These are phyloP conservation scores for Cyprinodon diabolis DNA, from an alignment of 2,797 vertebrate genomes.

Conservation along the genomic window DNA sequence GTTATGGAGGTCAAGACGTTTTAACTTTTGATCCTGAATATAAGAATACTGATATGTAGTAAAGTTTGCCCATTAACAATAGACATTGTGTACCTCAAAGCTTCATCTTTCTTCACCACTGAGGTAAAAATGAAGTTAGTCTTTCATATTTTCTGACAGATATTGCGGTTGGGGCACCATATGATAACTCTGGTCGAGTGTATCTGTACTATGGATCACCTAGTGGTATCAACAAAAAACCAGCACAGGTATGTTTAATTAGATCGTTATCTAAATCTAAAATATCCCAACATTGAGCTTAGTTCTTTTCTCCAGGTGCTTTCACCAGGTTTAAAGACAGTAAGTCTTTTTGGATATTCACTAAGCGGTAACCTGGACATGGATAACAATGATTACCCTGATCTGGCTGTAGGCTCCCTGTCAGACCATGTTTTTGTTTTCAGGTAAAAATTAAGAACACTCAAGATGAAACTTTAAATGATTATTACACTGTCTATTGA, in stretches of 20 bases:
- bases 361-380: conserved; percentile 92
- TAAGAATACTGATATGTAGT: neutral
- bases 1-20: conserved; percentile 82
- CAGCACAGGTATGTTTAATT: conserved; percentile 83
- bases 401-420: conserved; percentile 91
- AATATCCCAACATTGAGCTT: neutral
- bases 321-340: conserved; percentile 67
- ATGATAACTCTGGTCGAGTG: conserved; percentile 85
- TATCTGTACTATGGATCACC: conserved; percentile 89
- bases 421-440: conserved; percentile 89
- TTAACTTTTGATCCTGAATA: neutral
- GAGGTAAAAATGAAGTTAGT: neutral
- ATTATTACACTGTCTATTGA: too few species aligned
- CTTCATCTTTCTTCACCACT: neutral
- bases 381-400: conserved; percentile 90
- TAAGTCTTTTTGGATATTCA: conserved; percentile 89
- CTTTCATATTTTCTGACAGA: conserved; percentile 74
- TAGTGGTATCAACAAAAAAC: conserved; percentile 80
- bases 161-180: conserved; percentile 92
- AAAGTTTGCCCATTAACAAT: neutral
- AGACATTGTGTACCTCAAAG: neutral
- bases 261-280: neutral
- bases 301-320: conserved; percentile 77
- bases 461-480: neutral
- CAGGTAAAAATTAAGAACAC: conserved; percentile 75